Percentiles rank a stretch among this genome's conserved stretches.
phyloP scores from a whole-genome alignment of 2,797 vertebrate genomes.

The Dipus sagitta region DNA sequence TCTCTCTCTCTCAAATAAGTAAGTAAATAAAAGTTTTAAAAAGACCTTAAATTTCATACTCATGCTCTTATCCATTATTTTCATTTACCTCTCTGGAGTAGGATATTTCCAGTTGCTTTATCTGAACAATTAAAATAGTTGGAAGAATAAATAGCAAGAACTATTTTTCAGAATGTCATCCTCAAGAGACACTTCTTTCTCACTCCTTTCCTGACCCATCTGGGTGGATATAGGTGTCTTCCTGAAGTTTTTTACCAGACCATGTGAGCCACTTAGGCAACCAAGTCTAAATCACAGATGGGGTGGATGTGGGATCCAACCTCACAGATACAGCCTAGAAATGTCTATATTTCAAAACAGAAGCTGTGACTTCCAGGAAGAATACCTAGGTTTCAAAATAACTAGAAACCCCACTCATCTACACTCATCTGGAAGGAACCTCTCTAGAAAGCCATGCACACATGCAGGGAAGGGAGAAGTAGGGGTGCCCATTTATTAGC shows the following conservation, averaged over 20 bases:
- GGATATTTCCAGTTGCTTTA: background rate
- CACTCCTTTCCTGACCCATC: background rate
- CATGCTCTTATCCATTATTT: background rate
- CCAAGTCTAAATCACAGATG: constrained; percentile 16
- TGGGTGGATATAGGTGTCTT: background rate
- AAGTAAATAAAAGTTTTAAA: too few species aligned
- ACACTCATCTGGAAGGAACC: background rate
- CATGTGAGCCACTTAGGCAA: background rate
- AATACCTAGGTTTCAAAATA: constrained; percentile 70
- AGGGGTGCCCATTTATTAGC: background rate
- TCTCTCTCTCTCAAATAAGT: too few species aligned
- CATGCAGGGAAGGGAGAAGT: background rate
- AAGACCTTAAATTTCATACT: background rate
- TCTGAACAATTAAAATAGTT: background rate
- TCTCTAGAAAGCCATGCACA: background rate
- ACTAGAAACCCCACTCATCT: background rate
- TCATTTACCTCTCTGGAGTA: background rate
- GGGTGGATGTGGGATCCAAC: background rate
- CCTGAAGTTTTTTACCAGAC: background rate
- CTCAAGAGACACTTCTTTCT: background rate
- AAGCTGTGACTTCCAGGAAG: constrained; percentile 45
- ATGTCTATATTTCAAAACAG: constrained; percentile 51
- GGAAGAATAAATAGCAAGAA: background rate
- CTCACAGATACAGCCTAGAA: constrained; percentile 44
- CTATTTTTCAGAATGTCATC: background rate